Conservation (phyloP, 2,113 vertebrate species). For the Poecilia latipinna region DNA sequence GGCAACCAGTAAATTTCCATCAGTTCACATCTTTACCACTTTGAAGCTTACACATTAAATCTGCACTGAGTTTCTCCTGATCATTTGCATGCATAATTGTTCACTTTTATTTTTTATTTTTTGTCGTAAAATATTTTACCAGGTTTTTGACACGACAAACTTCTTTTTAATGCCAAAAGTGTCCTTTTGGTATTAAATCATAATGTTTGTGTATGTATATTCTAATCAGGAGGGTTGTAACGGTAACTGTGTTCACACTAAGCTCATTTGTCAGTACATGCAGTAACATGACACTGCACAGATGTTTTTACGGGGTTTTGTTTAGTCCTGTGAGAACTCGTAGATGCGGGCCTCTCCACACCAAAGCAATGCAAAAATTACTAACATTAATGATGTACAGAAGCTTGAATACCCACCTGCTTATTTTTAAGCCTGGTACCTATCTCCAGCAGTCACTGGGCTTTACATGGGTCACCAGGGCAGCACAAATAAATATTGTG, state of each 20-base stretch:
- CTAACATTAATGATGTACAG: neutral
- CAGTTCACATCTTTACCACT: neutral
- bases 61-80: neutral
- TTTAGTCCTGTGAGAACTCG: too few species aligned
- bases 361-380: neutral
- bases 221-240: too few species aligned
- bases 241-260: too few species aligned
- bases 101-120: neutral
- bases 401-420: neutral
- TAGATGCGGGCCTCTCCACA: too few species aligned
- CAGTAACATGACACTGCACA: too few species aligned
- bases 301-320: too few species aligned
- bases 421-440: neutral
- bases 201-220: too few species aligned
- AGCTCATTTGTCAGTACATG: too few species aligned
- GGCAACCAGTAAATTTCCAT: constrained; percentile 1
- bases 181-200: too few species aligned
- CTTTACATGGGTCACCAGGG: neutral
- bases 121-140: neutral
- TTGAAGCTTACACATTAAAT: neutral
- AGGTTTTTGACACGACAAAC: too few species aligned
- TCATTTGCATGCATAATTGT: neutral
- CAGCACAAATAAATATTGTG: too few species aligned
- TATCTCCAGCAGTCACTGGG: neutral
- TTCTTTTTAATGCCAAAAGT: too few species aligned